phyloP scores from a whole-genome alignment of 1,140 invertebrate species.

The Hypsibius dujardini region DNA sequence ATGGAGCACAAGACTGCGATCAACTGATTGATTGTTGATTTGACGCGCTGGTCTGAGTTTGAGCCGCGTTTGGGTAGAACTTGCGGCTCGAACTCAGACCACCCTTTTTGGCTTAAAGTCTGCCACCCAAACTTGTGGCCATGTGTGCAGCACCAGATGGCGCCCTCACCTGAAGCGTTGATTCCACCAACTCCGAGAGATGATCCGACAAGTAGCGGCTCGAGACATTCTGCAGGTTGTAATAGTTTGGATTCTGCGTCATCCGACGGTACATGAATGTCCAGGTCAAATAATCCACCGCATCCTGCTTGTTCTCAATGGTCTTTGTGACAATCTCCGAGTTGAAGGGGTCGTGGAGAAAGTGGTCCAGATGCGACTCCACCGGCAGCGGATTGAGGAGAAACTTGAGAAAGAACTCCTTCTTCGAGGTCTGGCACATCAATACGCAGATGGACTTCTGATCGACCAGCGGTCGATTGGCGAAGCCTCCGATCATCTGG shows the following conservation, averaged over 20 bases:
- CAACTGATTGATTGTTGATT: too few relatives aligned
- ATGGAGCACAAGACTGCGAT: too few relatives aligned
- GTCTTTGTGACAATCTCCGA: constrained; percentile 99
- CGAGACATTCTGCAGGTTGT: constrained; percentile 76
- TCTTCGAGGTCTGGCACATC: constrained; percentile 90
- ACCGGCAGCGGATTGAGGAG: constrained; percentile 89
- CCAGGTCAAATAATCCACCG: constrained; percentile 98
- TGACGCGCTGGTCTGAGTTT: too few relatives aligned
- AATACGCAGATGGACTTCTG: constrained; percentile 66
- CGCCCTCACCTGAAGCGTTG: constrained; percentile 46
- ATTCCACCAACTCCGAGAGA: constrained; percentile 92
- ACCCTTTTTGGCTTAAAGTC: too few relatives aligned
- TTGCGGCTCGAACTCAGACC: too few relatives aligned
- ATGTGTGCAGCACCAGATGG: too few relatives aligned
- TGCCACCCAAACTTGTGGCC: too few relatives aligned
- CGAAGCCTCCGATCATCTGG: constrained; percentile 77
- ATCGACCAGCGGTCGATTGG: constrained; percentile 71
- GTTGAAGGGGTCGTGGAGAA: constrained; percentile 96
- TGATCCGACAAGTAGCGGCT: constrained; percentile 94
- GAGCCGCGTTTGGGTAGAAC: too few relatives aligned
- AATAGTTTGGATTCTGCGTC: constrained; percentile 99
- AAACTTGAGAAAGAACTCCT: constrained; percentile 97
- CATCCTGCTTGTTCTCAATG: constrained; percentile 99
- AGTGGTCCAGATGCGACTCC: constrained; percentile 81
- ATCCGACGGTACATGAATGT: constrained; percentile 89